These are phyloP conservation scores for Orchestia grillus DNA, from an alignment of 1,140 invertebrate genomes.

Conservation along the genomic window DNA sequence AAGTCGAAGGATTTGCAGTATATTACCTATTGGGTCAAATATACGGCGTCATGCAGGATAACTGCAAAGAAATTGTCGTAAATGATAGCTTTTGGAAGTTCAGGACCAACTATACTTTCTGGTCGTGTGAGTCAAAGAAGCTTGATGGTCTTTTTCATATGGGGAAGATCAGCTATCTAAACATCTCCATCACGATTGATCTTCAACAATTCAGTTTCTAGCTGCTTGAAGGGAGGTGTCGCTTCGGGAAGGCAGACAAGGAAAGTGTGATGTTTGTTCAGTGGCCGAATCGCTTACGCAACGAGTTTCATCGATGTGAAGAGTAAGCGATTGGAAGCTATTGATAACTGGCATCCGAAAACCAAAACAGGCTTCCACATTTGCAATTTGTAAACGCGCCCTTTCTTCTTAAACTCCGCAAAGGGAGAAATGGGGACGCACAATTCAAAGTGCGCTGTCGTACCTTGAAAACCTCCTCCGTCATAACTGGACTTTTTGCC, in stretches of 20 bases:
- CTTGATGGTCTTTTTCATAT: conserved; percentile 47
- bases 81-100: conserved; percentile 38
- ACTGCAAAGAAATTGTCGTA: conserved; percentile 33
- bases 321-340: not conserved
- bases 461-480: not conserved
- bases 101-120: conserved; percentile 32
- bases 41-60: conserved; percentile 25
- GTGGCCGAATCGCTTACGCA: not conserved
- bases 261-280: conserved; percentile 5
- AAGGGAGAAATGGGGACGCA: not conserved
- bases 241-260: conserved; percentile 5
- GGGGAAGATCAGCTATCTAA: conserved; percentile 45
- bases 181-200: conserved; percentile 55
- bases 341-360: not conserved
- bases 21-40: conserved; percentile 23
- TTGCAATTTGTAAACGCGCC: not conserved
- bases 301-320: not conserved
- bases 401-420: not conserved
- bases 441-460: not conserved
- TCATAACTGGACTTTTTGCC: not conserved
- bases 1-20: conserved; percentile 16
- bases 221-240: conserved; percentile 5
- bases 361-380: not conserved
- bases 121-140: conserved; percentile 54
- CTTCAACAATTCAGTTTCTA: conserved; percentile 14